Conservation (phyloP, 2,888 invertebrate genomes). For the Meandrusa payeni region DNA sequence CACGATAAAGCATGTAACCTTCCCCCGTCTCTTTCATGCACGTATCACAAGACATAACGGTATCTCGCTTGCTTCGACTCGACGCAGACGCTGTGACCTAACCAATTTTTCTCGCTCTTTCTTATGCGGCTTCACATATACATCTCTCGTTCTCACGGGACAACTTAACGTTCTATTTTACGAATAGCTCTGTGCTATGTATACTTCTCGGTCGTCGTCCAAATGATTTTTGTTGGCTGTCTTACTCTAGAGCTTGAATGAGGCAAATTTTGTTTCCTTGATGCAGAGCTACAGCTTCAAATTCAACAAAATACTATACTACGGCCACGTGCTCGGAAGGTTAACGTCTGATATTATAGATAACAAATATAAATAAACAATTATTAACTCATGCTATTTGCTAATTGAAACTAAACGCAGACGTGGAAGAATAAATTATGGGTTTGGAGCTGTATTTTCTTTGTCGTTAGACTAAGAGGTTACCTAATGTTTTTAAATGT, state of each 20-base stretch:
- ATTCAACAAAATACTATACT: conserved; percentile 73
- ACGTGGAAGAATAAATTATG: no score
- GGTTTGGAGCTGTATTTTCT: no score
- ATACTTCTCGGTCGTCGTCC: conserved; percentile 79
- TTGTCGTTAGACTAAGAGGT: no score
- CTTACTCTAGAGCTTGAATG: conserved; percentile 80
- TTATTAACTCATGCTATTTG: conserved; percentile 5
- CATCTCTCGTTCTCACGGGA: conserved; percentile 54
- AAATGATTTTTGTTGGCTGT: conserved; percentile 78
- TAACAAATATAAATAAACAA: conserved; percentile 74
- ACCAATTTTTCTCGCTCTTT: conserved; percentile 56
- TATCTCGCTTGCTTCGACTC: conserved; percentile 58
- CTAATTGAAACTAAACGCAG: no score
- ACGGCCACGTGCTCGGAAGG: conserved; percentile 72
- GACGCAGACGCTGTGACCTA: conserved; percentile 75
- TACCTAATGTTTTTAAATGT: no score
- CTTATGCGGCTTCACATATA: conserved; percentile 41
- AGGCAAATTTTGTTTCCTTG: conserved; percentile 72
- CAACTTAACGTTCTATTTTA: conserved; percentile 76
- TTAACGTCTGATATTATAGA: conserved; percentile 75
- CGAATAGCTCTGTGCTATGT: conserved; percentile 79
- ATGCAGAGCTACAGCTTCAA: conserved; percentile 79
- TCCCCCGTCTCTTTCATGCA: conserved; percentile 54
- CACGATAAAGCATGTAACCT: conserved; percentile 76
- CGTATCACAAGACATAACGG: conserved; percentile 38